These are phyloP conservation scores for Ophraella communa DNA, from an alignment of 2,888 invertebrate species.

Conservation along the genomic window DNA sequence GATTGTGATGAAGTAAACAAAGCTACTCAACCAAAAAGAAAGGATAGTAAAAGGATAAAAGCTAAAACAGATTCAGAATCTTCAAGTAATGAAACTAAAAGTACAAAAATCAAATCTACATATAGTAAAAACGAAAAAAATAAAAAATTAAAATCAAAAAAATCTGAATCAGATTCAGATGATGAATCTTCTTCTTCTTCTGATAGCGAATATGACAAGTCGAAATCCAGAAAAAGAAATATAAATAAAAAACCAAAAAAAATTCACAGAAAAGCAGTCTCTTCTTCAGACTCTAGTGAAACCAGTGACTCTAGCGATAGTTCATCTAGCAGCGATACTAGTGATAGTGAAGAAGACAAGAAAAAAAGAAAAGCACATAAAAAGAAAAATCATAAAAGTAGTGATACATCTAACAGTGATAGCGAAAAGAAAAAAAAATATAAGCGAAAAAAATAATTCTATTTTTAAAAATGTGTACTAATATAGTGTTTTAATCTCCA, in stretches of 20 bases:
- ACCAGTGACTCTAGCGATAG: constrained; percentile 26
- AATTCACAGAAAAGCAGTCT: constrained; percentile 13
- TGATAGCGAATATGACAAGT: constrained; percentile 6
- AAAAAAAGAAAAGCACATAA: constrained; percentile 31
- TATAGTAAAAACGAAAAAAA: neutral
- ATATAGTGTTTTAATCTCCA: neutral
- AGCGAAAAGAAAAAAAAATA: constrained; percentile 22
- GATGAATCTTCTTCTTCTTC: neutral
- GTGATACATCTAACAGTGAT: constrained; percentile 17
- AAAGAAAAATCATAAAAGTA: constrained; percentile 40
- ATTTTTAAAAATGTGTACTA: neutral
- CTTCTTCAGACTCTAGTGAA: constrained; percentile 22
- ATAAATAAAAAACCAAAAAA: constrained; percentile 1
- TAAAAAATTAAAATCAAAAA: neutral
- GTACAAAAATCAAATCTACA: neutral
- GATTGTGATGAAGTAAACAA: neutral
- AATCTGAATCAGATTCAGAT: neutral
- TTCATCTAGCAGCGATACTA: constrained; percentile 20
- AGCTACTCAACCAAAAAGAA: neutral
- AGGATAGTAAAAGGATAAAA: neutral
- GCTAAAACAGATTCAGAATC: neutral
- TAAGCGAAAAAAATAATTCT: neutral
- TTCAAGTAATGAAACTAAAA: constrained; percentile 4
- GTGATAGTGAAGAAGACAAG: constrained; percentile 45
- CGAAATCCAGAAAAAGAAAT: neutral